Conservation (phyloP, 2,797 vertebrate species). For the Bradypodion pumilum region DNA sequence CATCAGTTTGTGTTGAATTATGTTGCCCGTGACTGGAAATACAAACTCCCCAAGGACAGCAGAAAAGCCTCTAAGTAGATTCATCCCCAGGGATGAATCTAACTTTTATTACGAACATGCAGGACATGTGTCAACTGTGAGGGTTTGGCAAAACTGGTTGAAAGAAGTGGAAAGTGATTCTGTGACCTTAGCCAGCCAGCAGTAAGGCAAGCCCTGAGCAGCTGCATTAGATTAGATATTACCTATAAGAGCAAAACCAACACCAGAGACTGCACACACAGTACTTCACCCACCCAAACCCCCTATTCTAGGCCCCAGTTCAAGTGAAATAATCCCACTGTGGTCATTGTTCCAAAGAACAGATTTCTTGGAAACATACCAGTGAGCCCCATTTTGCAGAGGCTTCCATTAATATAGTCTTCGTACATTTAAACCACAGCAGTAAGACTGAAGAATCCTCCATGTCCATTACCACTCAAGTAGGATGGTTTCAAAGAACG, state of each 20-base stretch:
- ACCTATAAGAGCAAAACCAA: neutral
- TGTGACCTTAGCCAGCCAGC: neutral
- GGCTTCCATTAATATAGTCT: neutral
- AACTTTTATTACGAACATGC: neutral
- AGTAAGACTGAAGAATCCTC: neutral
- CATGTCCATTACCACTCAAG: slow-evolving; percentile 18
- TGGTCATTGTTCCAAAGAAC: neutral
- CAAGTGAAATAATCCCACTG: slow-evolving; percentile 36
- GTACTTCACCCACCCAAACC: neutral
- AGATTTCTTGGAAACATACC: neutral
- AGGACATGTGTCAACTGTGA: neutral
- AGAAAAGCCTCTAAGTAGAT: neutral
- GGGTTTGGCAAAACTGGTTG: neutral
- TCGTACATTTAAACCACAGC: neutral
- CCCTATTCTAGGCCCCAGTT: slow-evolving; percentile 17
- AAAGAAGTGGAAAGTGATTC: neutral
- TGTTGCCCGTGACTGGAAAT: neutral
- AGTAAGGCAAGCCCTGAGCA: slow-evolving; percentile 35
- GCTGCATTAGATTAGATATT: slow-evolving; percentile 10
- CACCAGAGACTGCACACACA: neutral
- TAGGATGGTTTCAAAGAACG: slow-evolving; percentile 37
- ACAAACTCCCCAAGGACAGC: neutral
- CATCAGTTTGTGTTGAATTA: neutral
- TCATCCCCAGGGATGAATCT: neutral
- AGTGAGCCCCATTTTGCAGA: neutral